Base-by-base conservation (phyloP, 1,140 invertebrate genomes). In the Medauroidea extradentata region DNA sequence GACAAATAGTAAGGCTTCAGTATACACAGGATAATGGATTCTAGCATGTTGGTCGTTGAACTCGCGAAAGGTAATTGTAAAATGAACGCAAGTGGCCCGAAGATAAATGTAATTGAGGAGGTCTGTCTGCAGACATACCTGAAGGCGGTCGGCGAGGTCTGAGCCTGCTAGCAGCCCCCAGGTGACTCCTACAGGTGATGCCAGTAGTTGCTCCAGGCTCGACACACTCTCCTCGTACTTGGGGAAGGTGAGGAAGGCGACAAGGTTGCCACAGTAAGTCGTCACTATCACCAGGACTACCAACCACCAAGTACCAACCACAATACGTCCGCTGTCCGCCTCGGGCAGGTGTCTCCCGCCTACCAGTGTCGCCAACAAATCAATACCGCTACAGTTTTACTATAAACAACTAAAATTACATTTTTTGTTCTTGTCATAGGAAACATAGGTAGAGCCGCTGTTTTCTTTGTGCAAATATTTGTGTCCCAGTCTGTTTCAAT, bases 281-380 rank as follows among this genome's bases (percentile, higher is more conserved):
- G 94, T 94, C 0, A 94, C 88, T 0, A 95, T 79, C 0, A 96
- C 88, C 56, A 96, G 81, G 2, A 94, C 92, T 13, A 94, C 89
- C 13, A 97, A 71, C 93, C 94, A 96, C 94, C 94, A 97, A 3
- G 90, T 86, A 0, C 90, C 91, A 0, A 96, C 83, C 1, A 96
- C 77, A 3, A 95, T 68, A n/a, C 93, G 80, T n/a, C 91, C 90
- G 63, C 91, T 94, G 66, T 93, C 88, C 0, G 89, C 89, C 39
- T 83, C 76, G 0, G 93, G 92, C 29, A 94, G 74, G 69, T 91
- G 85, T 80, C 90, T 88, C 18, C 92, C 92, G 63, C 92, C 92
- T 93, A 65, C 19, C 68, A 71, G 21, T 46, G 19, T 21, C 5
- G 14, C 48, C 18, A 50, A 16, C 4, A 50, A 19, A 50, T 4